Conservation (phyloP, 2,113 vertebrate species). For the Aphelocoma coerulescens region DNA sequence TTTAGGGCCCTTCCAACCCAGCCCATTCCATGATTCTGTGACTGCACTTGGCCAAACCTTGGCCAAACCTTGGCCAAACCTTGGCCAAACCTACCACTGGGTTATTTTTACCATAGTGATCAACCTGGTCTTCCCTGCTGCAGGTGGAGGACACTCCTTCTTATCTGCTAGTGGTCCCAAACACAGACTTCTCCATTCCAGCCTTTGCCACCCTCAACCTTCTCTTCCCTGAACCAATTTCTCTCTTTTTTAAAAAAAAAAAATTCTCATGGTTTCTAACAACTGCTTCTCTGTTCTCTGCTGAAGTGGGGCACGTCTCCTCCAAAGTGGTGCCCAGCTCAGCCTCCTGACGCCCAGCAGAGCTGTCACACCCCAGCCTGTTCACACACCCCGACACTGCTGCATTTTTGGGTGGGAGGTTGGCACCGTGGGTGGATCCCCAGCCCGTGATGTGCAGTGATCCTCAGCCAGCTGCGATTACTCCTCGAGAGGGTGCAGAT, state of each 20-base stretch:
- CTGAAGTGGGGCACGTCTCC: neutral
- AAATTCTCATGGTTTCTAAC: neutral
- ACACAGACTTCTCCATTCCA: neutral
- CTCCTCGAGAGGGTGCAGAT: neutral
- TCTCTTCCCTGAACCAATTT: neutral
- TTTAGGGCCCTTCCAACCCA: neutral
- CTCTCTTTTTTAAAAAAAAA: too few relatives aligned
- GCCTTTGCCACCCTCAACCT: neutral
- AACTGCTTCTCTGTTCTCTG: neutral
- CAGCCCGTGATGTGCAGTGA: neutral
- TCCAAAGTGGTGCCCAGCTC: neutral
- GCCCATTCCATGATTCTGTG: neutral
- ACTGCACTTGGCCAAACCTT: neutral
- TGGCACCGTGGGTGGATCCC: neutral
- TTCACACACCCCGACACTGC: neutral
- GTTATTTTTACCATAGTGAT: rapidly evolving
- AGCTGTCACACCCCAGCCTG: neutral
- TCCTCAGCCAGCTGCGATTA: neutral
- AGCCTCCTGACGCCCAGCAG: neutral
- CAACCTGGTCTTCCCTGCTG: neutral
- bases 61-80: neutral
- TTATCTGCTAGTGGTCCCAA: neutral
- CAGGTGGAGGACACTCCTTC: neutral
- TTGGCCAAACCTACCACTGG: neutral
- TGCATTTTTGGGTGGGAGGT: neutral